These are phyloP conservation scores for Ascidia mentula DNA, from an alignment of 23 tunicate species.

Conservation along the genomic window DNA sequence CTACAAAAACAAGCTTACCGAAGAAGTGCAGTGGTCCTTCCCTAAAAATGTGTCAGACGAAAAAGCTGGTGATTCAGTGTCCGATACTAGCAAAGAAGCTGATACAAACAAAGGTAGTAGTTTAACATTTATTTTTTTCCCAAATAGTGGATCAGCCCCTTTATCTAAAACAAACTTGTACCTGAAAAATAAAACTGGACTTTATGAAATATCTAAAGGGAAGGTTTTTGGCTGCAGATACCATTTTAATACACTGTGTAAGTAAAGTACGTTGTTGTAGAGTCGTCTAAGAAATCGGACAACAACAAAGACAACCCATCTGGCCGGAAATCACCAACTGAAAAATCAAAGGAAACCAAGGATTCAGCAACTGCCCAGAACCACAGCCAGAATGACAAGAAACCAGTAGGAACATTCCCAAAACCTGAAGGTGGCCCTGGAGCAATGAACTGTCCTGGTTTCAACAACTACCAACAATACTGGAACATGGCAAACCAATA, in stretches of 20 bases:
- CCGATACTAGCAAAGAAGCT: neutral
- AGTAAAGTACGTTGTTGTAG: no score
- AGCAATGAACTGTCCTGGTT: slow-evolving; percentile 21
- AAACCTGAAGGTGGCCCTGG: slow-evolving; percentile 3
- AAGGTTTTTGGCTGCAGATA: no score
- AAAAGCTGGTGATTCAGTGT: neutral
- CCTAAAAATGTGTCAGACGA: slow-evolving; percentile 25
- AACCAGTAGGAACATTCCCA: neutral
- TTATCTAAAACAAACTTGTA: no score
- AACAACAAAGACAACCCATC: neutral
- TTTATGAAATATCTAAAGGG: no score
- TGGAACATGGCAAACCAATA: slow-evolving; percentile 48
- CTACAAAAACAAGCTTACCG: slow-evolving; percentile 41
- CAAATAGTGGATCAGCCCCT: no score
- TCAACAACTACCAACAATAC: slow-evolving; percentile 17
- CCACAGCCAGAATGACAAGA: neutral
- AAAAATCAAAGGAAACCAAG: neutral
- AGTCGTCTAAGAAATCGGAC: no score
- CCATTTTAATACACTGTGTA: no score
- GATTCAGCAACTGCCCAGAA: neutral
- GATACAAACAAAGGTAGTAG: no score
- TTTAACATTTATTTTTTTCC: no score
- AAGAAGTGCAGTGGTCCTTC: slow-evolving; percentile 61
- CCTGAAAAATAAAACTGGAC: no score
- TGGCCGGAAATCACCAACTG: neutral